These are phyloP conservation scores for Sminthurides aquaticus DNA, from an alignment of 2,888 invertebrate species.

Conservation along the genomic window DNA sequence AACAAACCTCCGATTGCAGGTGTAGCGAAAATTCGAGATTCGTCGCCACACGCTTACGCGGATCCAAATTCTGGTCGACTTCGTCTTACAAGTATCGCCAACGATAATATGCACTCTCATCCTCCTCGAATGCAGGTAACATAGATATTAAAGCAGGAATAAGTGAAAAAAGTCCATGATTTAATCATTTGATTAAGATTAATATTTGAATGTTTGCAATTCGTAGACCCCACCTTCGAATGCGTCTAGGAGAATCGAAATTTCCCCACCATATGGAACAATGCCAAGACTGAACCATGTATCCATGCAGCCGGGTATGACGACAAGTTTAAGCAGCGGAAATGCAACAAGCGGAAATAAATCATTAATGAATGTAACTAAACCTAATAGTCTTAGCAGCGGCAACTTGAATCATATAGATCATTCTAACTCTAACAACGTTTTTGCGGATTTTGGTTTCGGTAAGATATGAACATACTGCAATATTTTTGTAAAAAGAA, in stretches of 20 bases:
- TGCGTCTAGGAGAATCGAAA: conserved; percentile 61
- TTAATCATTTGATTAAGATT: not conserved
- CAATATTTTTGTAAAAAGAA: not conserved
- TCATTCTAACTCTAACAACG: not conserved
- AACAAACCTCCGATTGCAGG: conserved; percentile 36
- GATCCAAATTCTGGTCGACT: conserved; percentile 13
- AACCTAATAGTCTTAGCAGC: conserved; percentile 34
- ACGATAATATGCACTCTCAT: conserved; percentile 12
- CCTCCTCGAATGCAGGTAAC: conserved; percentile 20
- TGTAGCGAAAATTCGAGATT: conserved; percentile 23
- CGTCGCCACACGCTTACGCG: conserved; percentile 30
- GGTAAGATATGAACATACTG: not conserved
- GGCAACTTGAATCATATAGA: conserved; percentile 25
- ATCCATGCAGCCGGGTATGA: conserved; percentile 17
- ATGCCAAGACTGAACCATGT: conserved; percentile 40
- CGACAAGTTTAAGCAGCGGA: not conserved
- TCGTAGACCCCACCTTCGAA: conserved; percentile 65
- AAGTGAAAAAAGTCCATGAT: not conserved
- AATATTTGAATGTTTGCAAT: not conserved
- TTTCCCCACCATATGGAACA: conserved; percentile 43
- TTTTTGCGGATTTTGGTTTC: not conserved
- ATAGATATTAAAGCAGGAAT: not conserved
- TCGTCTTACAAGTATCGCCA: conserved; percentile 12
- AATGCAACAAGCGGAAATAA: not conserved
- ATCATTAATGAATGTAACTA: conserved; percentile 13